Base-by-base conservation (phyloP, 2,888 invertebrate species). In the Coremacera marginata region DNA sequence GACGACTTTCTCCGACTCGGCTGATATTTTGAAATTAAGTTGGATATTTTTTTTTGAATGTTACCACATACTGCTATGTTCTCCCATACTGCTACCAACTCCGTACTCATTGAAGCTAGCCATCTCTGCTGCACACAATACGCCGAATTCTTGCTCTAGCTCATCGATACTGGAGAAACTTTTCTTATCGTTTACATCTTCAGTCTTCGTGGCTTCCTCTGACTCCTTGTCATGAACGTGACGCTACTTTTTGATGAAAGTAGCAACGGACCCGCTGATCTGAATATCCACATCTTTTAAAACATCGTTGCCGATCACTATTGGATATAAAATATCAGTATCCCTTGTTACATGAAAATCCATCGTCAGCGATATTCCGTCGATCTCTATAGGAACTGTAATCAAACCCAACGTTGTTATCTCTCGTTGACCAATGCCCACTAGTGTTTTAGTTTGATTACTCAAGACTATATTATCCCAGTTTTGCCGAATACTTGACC, bases 281-380 rank as follows among this genome's bases (percentile, higher is more conserved):
- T 70, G n/a, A 4, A 79, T 19, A 55, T 80, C 75, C 0, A 80
- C 80, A 11, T 75, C 75, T 5, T 27, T 75, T 4, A 79, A 51
- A 1, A 81, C 49, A 19, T 78, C 76, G 57, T 76, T 81, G 3
- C 80, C 80, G 8, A 80, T 55, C 16, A 81, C 63, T 5, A 77
- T 78, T 0, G 77, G 55, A 55, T 76, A 80, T 16, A 57, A 44
- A n/a, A 80, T 78, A 57, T 79, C 79, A 25, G 44, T 9, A 19
- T 72, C 78, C 0, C 63, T 31, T 2, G 76, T 76, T 3, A 80
- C 78, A 19, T 80, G 74, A 37, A 80, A 78, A 27, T 37, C 72
- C 1, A 80, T 37, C 5, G 74, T 27, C 1, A 81, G 22, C 2
- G 25, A 14, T 1, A 80, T 55, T n/a, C 37, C 72, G 60, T 80